Evolutionary conservation across 1,140 invertebrate species (phyloP).

Genomic region (Panonychus citri): DNA sequence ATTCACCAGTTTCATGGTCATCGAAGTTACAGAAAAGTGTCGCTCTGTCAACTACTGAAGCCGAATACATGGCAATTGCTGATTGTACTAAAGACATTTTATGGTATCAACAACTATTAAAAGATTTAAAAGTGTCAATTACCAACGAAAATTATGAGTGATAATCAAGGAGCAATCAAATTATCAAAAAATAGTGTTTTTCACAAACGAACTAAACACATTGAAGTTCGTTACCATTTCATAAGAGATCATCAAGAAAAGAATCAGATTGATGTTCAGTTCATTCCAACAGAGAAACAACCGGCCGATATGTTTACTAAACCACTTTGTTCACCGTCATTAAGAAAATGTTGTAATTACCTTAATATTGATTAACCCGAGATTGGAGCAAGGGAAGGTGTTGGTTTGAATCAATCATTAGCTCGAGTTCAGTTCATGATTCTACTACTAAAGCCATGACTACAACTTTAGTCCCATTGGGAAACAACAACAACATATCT

Average conservation of each 20-base stretch:
- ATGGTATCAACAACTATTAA: conserved; percentile 15
- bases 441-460: too few relatives aligned
- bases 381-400: too few relatives aligned
- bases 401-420: too few relatives aligned
- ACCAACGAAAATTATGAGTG: conserved; percentile 15
- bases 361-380: too few relatives aligned
- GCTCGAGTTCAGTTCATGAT: too few relatives aligned
- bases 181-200: conserved; percentile 16
- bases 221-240: conserved; percentile 20
- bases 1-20: conserved; percentile 14
- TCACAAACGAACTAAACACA: conserved; percentile 22
- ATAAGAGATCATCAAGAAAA: conserved; percentile 15
- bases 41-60: too few relatives aligned
- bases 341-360: too few relatives aligned
- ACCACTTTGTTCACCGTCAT: too few relatives aligned
- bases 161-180: too few relatives aligned
- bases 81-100: conserved; percentile 16
- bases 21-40: conserved; percentile 8
- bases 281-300: background rate
- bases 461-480: too few relatives aligned
- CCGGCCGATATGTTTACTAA: background rate
- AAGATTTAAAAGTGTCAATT: too few relatives aligned
- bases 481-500: too few relatives aligned
- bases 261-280: background rate
- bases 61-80: conserved; percentile 1